phyloP scores from a whole-genome alignment of 2,888 invertebrate species.

The Andrena praecox region DNA sequence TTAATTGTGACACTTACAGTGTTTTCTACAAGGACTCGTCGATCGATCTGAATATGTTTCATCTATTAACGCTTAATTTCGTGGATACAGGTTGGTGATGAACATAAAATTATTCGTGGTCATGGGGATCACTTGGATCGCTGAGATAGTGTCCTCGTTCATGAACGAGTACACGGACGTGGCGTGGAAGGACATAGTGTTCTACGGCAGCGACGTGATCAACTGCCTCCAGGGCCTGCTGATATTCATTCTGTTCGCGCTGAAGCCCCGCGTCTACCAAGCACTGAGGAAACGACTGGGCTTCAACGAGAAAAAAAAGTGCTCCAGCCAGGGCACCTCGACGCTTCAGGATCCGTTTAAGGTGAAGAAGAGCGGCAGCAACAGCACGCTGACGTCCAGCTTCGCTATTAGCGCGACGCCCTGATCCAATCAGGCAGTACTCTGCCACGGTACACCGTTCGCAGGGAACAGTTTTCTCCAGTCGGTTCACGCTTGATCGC shows the following conservation, averaged over 20 bases:
- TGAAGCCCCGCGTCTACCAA: conserved; percentile 89
- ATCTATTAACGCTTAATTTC: background rate
- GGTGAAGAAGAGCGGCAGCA: conserved; percentile 76
- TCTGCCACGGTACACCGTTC: background rate
- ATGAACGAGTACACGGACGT: conserved; percentile 62
- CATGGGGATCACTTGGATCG: conserved; percentile 92
- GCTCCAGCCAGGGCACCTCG: conserved; percentile 48
- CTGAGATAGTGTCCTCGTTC: conserved; percentile 81
- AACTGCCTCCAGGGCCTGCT: conserved; percentile 90
- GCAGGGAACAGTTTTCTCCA: background rate
- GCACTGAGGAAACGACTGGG: conserved; percentile 87
- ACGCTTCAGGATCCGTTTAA: conserved; percentile 74
- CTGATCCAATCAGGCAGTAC: conserved; percentile 26
- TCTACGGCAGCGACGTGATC: conserved; percentile 87
- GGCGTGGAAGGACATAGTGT: conserved; percentile 71
- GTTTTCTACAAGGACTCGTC: no score
- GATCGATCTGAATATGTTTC: no score
- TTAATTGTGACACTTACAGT: no score
- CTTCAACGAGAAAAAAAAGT: conserved; percentile 29
- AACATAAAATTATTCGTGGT: conserved; percentile 91
- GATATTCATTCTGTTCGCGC: conserved; percentile 90
- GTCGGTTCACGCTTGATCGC: background rate
- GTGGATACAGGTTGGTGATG: conserved; percentile 87
- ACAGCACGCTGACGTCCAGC: conserved; percentile 77
- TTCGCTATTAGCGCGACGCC: conserved; percentile 64